These are phyloP conservation scores for Corythucha ciliata DNA, from an alignment of 2,888 invertebrate genomes.

Conservation along the genomic window DNA sequence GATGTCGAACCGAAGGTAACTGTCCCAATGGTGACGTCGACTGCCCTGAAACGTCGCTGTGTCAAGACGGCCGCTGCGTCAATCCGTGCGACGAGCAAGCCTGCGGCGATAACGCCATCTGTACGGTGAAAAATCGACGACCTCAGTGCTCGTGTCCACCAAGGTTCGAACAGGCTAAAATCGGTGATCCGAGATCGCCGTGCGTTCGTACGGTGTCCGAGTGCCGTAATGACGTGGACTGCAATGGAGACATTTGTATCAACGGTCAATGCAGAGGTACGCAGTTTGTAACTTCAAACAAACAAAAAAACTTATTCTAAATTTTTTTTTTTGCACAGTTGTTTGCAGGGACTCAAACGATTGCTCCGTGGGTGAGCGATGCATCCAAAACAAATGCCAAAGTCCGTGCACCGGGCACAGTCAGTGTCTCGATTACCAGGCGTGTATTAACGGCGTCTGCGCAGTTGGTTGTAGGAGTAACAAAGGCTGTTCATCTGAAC, in stretches of 20 bases:
- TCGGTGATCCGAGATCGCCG: constrained; percentile 47
- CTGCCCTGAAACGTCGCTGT: constrained; percentile 65
- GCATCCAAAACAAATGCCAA: constrained; percentile 66
- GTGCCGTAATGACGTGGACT: constrained; percentile 64
- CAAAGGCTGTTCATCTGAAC: constrained; percentile 63
- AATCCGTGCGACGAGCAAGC: constrained; percentile 72
- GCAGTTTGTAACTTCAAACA: too few species aligned
- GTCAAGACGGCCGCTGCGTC: constrained; percentile 59
- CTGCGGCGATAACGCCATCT: constrained; percentile 73
- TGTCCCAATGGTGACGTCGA: constrained; percentile 63
- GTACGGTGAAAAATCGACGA: constrained; percentile 64
- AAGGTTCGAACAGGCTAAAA: constrained; percentile 56
- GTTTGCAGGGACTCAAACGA: constrained; percentile 34
- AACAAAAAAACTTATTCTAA: too few species aligned
- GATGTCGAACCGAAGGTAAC: constrained; percentile 69
- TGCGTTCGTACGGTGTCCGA: constrained; percentile 60
- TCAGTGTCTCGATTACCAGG: constrained; percentile 69
- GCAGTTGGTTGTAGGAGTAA: constrained; percentile 75
- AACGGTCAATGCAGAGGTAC: constrained; percentile 68
- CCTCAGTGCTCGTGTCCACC: constrained; percentile 70
- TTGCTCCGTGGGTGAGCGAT: constrained; percentile 61
- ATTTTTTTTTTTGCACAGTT: constrained; percentile 27
- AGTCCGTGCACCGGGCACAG: constrained; percentile 70
- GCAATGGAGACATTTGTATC: constrained; percentile 67
- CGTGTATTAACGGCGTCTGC: constrained; percentile 71